phyloP scores from a whole-genome alignment of 2,888 invertebrate genomes.

The Zaprionus lineosus region DNA sequence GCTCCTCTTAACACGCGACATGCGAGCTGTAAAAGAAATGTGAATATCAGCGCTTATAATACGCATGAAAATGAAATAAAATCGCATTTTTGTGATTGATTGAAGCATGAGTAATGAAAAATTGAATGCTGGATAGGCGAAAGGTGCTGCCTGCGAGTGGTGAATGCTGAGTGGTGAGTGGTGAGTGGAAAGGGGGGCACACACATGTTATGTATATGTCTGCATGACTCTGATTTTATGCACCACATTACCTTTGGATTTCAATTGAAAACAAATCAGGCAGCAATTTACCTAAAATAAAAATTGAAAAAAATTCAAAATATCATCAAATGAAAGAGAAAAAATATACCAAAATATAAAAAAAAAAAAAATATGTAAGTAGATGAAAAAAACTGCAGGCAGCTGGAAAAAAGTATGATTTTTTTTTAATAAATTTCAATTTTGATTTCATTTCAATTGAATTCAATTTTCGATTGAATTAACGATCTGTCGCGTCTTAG shows the following conservation, averaged over 20 bases:
- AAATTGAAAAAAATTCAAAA: not conserved
- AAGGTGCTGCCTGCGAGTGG: conserved; percentile 37
- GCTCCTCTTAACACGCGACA: conserved; percentile 34
- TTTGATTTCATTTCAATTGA: too few species aligned
- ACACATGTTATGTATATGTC: conserved; percentile 66
- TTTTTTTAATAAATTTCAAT: conserved; percentile 26
- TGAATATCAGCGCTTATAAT: conserved; percentile 72
- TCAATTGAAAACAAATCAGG: conserved; percentile 72
- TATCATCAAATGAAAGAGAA: too few species aligned
- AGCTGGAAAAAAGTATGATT: too few species aligned
- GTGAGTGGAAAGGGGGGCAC: not conserved
- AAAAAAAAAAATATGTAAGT: conserved; percentile 33
- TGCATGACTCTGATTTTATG: conserved; percentile 78
- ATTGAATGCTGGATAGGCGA: conserved; percentile 64
- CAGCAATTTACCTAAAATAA: conserved; percentile 67
- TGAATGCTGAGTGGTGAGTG: not conserved
- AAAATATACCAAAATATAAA: conserved; percentile 35
- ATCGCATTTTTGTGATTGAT: conserved; percentile 79
- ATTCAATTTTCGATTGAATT: too few species aligned
- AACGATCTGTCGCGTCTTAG: too few species aligned
- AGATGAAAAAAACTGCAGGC: too few species aligned
- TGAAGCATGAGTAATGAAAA: conserved; percentile 80
- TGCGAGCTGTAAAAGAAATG: conserved; percentile 67
- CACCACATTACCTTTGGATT: conserved; percentile 79
- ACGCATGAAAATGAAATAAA: conserved; percentile 79